These are phyloP conservation scores for Leucoraja erinaceus DNA, from an alignment of 2,113 vertebrate genomes.

Conservation along the genomic window DNA sequence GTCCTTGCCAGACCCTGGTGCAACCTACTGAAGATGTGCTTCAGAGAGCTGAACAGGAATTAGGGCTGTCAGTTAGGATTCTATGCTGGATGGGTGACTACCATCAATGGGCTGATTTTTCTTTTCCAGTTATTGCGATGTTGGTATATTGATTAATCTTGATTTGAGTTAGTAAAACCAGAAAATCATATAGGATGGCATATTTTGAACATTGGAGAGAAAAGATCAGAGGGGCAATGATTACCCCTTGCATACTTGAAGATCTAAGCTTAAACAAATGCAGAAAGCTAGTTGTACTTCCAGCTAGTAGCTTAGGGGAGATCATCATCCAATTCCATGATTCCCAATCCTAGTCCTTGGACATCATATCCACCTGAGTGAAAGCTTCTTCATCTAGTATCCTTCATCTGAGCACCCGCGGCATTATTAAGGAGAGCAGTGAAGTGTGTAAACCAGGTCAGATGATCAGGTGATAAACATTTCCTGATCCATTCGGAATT, in stretches of 20 bases:
- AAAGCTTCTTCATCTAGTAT: not conserved
- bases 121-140: not conserved
- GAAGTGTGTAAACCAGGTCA: not conserved
- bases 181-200: not conserved
- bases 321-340: not conserved
- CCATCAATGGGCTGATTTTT: not conserved
- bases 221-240: not conserved
- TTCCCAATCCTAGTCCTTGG: not conserved
- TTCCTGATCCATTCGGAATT: not conserved
- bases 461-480: not conserved
- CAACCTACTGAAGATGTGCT: too few species aligned
- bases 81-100: not conserved
- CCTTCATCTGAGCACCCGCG: not conserved
- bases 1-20: not conserved
- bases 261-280: not conserved
- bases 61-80: too few species aligned
- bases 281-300: constrained; percentile 1
- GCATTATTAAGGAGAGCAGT: not conserved
- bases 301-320: not conserved
- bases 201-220: not conserved
- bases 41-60: too few species aligned
- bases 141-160: not conserved
- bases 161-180: not conserved
- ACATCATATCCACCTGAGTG: not conserved
- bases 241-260: not conserved